Evolutionary conservation across 1,140 invertebrate genomes (phyloP).

Genomic region (Asbolus verrucosus): DNA sequence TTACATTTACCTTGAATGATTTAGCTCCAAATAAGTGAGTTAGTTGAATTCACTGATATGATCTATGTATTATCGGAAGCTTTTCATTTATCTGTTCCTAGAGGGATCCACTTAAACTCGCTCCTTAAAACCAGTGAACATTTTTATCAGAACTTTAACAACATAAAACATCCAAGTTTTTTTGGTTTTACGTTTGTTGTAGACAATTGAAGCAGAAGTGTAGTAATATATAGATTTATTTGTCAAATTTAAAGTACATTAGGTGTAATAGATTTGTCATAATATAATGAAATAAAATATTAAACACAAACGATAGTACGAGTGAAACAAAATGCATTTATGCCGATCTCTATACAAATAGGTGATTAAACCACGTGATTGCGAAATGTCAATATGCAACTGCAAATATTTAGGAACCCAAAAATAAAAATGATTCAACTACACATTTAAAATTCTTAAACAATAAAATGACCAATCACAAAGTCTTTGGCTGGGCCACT

Average conservation of each 20-base stretch:
- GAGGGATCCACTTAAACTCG: too few relatives aligned
- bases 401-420: constrained; percentile 32
- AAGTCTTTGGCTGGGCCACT: constrained; percentile 41
- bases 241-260: constrained; percentile 43
- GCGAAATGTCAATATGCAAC: constrained; percentile 23
- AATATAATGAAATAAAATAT: constrained; percentile 37
- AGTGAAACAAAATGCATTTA: constrained; percentile 33
- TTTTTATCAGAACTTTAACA: too few relatives aligned
- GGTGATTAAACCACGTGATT: constrained; percentile 21
- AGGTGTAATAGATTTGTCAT: constrained; percentile 46
- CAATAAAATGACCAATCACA: constrained; percentile 42
- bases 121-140: too few relatives aligned
- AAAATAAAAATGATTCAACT: constrained; percentile 27
- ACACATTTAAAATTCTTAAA: constrained; percentile 33
- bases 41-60: too few relatives aligned
- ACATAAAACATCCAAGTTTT: too few relatives aligned
- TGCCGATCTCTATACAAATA: constrained; percentile 22
- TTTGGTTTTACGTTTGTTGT: background rate
- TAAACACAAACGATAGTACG: constrained; percentile 41
- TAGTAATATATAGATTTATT: constrained; percentile 52
- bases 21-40: too few relatives aligned
- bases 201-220: too few relatives aligned
- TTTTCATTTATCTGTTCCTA: too few relatives aligned
- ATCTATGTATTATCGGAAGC: too few relatives aligned
- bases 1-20: too few relatives aligned